phyloP scores from a whole-genome alignment of 2,797 vertebrate species.

The Sylvia borin region DNA sequence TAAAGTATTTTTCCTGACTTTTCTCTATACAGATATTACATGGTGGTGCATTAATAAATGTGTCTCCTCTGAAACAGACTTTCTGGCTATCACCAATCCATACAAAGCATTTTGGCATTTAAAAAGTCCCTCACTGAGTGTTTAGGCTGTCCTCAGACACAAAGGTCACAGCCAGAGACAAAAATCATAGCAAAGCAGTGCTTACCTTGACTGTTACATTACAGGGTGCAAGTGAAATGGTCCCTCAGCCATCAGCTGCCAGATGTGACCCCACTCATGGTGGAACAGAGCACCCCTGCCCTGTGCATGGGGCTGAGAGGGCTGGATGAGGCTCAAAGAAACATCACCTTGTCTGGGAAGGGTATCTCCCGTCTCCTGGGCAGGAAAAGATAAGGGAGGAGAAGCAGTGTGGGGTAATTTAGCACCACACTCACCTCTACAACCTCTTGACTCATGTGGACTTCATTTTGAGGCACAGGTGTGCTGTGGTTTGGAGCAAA shows the following conservation, averaged over 20 bases:
- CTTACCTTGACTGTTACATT: not conserved
- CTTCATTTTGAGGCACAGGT: not conserved
- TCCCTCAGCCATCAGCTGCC: not conserved
- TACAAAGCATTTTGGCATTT: not conserved
- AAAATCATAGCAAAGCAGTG: not conserved
- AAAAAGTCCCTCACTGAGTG: not conserved
- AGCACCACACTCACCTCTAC: not conserved
- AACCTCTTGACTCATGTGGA: not conserved
- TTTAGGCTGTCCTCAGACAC: not conserved
- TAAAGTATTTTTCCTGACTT: constrained; percentile 26
- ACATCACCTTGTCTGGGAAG: not conserved
- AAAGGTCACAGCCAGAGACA: not conserved
- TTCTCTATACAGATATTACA: constrained; percentile 17
- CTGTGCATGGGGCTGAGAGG: fast-evolving
- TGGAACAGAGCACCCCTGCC: not conserved
- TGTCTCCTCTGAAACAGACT: constrained; percentile 19
- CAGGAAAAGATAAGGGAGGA: not conserved
- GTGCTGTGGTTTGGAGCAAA: not conserved
- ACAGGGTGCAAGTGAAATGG: not conserved
- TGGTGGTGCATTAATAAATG: not conserved
- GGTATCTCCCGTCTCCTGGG: not conserved
- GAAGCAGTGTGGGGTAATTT: not conserved
- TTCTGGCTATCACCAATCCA: not conserved
- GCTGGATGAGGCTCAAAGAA: not conserved
- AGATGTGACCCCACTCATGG: fast-evolving